Percentiles rank a stretch among this genome's conserved stretches.
phyloP scores from a whole-genome alignment of 2,888 invertebrate species.

The Meiosimyza platycephala region DNA sequence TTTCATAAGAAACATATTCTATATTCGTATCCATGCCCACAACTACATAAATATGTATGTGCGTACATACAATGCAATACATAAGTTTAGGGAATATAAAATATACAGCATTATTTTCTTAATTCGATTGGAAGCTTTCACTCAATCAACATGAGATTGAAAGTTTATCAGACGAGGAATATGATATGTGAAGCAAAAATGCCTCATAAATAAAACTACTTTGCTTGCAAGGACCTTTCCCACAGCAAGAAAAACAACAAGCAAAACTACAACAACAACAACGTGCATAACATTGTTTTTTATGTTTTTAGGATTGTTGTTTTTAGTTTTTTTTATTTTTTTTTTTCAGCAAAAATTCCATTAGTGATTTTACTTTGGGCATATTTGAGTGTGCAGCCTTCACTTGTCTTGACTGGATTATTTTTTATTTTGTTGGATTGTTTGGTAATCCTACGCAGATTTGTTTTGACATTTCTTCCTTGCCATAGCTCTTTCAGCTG shows the following conservation, averaged over 20 bases:
- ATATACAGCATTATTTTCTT: conserved; percentile 40
- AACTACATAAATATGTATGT: too few relatives aligned
- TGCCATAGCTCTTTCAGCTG: neutral
- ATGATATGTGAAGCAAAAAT: conserved; percentile 2
- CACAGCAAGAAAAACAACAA: too few relatives aligned
- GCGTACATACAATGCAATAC: too few relatives aligned
- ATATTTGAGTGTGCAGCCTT: neutral
- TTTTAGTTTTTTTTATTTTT: neutral
- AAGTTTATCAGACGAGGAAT: neutral
- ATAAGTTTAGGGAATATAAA: too few relatives aligned
- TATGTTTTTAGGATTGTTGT: neutral
- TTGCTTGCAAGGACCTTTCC: too few relatives aligned
- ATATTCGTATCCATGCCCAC: too few relatives aligned
- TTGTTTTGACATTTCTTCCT: conserved; percentile 17
- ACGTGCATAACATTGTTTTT: neutral
- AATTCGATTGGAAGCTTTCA: conserved; percentile 42
- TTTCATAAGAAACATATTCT: too few relatives aligned
- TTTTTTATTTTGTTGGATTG: conserved; percentile 19
- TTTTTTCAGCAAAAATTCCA: neutral
- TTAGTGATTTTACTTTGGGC: neutral
- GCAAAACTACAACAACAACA: too few relatives aligned
- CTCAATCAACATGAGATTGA: conserved; percentile 36
- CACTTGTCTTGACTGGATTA: conserved; percentile 4
- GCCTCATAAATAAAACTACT: conserved; percentile 17
- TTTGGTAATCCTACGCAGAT: conserved; percentile 15